phyloP scores from a whole-genome alignment of 2,797 vertebrate species.

The Pteronotus mesoamericanus region DNA sequence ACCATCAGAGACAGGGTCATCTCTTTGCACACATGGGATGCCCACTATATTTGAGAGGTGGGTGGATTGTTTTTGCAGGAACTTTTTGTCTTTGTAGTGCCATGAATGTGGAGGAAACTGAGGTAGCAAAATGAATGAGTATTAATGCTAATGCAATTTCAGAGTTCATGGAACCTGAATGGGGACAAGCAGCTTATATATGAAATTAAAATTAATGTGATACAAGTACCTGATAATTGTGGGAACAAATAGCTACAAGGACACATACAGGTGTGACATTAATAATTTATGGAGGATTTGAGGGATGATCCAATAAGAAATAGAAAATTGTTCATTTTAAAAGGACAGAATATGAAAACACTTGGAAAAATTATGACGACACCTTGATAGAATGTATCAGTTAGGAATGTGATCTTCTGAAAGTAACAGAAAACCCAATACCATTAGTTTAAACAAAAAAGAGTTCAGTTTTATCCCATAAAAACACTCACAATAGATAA shows the following conservation, averaged over 20 bases:
- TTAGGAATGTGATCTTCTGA: neutral
- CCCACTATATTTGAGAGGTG: neutral
- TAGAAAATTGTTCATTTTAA: neutral
- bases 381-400: neutral
- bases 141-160: neutral
- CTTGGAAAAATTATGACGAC: neutral
- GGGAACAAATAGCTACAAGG: neutral
- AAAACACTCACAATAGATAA: neutral
- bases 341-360: neutral
- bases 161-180: neutral
- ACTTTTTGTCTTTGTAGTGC: neutral
- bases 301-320: neutral
- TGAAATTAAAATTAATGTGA: neutral
- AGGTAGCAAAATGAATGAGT: neutral
- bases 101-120: neutral
- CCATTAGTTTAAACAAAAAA: neutral
- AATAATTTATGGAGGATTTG: neutral
- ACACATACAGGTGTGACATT: neutral
- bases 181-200: neutral
- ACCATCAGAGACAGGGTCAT: rapidly evolving
- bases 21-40: neutral
- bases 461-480: neutral
- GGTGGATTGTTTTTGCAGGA: neutral
- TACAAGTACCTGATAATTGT: neutral
- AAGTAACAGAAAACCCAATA: neutral